Evolutionary conservation across 2,888 invertebrate genomes (phyloP), one percentile per base, ranked within the genome.

Genomic region (Euclidia mi): DNA sequence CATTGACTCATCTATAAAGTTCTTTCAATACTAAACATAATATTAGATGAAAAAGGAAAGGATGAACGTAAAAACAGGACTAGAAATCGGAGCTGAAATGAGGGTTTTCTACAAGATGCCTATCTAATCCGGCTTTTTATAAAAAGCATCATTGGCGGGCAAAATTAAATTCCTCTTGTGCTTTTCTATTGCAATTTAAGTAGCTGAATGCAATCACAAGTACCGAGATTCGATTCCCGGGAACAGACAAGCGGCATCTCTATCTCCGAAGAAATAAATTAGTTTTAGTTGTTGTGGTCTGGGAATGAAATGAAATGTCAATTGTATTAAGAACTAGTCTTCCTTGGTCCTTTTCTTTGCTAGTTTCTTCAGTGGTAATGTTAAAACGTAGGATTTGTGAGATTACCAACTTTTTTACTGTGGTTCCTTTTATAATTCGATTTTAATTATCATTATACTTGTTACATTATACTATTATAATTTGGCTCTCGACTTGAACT

Each of bases 191-290:
- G 65, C 58, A 56, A 59, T 65, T 58, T 53, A 59, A 73, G 53
- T 62, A 64, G 50, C 53, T 66, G 57, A 66, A 74, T 68, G 66
- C 72, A 76, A 78, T 78, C 70, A 61, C 56, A 52, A 60, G 60
- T 61, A 65, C 63, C 37, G 47, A 62, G 74, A 74, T 72, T 78
- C 72, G 63, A 78, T 74, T 69, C 67, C 48, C 35, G 17, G 41
- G 61, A 63, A 73, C 65, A 73, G 65, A 63, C 64, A 65, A 64
- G 41, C 56, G 45, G 51, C 61, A 65, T 65, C 65, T 65, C 75
- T 75, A 70, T 65, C 66, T 70, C 34, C 53, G 47, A 44, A 48
- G 59, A 75, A 64, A 68, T 70, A 72, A 75, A 75, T 72, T 72
- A 65, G 66, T 71, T 76, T 65, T 66, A 62, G 52, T 68, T 68